Evolutionary conservation across 1,140 invertebrate genomes (phyloP).

Genomic region (Neodiprion lecontei): DNA sequence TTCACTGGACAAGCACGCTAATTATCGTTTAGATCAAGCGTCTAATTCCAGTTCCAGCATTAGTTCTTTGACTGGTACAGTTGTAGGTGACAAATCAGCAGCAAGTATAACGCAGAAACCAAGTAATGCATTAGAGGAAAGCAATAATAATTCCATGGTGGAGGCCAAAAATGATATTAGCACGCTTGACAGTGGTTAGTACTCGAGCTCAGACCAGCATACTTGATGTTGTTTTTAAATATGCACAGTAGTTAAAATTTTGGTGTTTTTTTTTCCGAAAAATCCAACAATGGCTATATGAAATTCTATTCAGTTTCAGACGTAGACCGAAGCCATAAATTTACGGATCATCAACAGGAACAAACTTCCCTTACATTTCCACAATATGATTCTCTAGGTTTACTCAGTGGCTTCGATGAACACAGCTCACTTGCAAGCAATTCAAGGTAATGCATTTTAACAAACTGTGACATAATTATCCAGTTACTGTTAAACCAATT

Average conservation of each 20-base stretch:
- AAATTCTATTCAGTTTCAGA: neutral
- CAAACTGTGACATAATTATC: too few species aligned
- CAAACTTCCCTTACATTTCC: neutral
- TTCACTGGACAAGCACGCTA: neutral
- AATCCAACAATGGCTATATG: too few species aligned
- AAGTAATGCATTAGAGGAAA: neutral
- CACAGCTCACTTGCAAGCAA: too few species aligned
- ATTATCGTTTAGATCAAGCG: neutral
- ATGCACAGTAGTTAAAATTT: neutral
- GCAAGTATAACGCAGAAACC: too few species aligned
- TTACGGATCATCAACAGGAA: neutral
- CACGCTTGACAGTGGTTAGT: constrained; percentile 4
- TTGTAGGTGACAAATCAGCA: neutral
- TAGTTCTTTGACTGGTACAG: neutral
- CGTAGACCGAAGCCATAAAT: neutral
- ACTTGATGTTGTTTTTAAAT: too few species aligned
- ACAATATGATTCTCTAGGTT: neutral
- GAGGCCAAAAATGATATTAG: neutral
- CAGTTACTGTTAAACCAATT: too few species aligned
- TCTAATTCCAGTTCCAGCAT: neutral
- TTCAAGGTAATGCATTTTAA: too few species aligned
- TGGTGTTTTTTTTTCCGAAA: neutral
- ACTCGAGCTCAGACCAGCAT: neutral
- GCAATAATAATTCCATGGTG: neutral
- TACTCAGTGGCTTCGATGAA: neutral